Evolutionary conservation across 92 coral and sea anemone species (phyloP).

Genomic region (Virgularia gustaviana): DNA sequence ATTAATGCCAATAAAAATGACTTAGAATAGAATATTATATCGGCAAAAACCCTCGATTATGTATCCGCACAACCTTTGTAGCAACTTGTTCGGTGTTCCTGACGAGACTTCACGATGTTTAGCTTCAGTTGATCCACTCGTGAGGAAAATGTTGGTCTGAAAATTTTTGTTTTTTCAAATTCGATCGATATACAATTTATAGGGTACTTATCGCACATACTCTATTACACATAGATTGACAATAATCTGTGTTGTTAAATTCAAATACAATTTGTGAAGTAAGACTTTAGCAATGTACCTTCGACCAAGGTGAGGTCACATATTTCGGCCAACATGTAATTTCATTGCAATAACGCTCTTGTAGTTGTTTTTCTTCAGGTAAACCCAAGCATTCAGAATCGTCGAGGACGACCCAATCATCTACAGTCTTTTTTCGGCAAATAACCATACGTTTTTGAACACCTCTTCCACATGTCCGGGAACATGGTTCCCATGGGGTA

Average conservation of each 20-base stretch:
- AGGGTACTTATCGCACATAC: neutral
- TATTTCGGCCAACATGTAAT: constrained; percentile 76
- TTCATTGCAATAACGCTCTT: constrained; percentile 63
- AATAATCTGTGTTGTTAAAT: neutral
- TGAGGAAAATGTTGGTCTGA: too few relatives aligned
- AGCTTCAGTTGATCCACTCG: too few relatives aligned
- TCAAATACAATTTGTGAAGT: too few relatives aligned
- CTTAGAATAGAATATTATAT: neutral
- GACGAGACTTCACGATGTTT: too few relatives aligned
- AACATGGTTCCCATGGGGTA: constrained; percentile 57
- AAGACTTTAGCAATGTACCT: constrained; percentile 41
- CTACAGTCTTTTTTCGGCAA: constrained; percentile 31
- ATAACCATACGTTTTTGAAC: constrained; percentile 40
- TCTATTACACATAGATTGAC: neutral
- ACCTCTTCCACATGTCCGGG: constrained; percentile 64
- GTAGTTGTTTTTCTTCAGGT: neutral
- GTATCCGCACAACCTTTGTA: neutral
- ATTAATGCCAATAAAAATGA: too few relatives aligned
- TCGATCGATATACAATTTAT: neutral
- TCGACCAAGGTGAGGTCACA: constrained; percentile 68
- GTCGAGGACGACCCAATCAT: constrained; percentile 11
- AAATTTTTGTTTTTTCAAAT: neutral
- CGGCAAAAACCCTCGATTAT: neutral
- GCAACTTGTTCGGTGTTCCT: neutral
- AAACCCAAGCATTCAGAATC: constrained; percentile 3